Base-by-base conservation (phyloP, 2,797 vertebrate genomes). In the Centroberyx gerrardi region DNA sequence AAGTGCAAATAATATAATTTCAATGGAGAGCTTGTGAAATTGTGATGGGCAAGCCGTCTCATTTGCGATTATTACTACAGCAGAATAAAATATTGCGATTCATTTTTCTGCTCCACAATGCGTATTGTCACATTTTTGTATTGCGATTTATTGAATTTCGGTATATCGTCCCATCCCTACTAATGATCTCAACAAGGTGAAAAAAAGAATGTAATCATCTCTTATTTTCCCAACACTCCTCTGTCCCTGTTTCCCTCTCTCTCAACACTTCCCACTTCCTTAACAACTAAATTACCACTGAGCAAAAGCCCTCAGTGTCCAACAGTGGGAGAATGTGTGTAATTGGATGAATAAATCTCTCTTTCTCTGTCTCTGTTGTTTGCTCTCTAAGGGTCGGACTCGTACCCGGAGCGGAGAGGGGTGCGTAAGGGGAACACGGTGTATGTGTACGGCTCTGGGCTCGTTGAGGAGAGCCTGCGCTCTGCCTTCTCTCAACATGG, bases 341-440 rank as follows among this genome's bases (percentile, higher is more conserved):
- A 40, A 40, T 17, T 60, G 18, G 6, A 18, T 49, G 0, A 42
- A 13, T 28, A 2, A 13, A 49, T 51, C 0, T 61, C 2, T 78
- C 3, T 22, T 8, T 28, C 0, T 44, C 12, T 76, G 9, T 8
- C 48, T 29, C 3, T 8, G 2, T 44, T 56, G 2, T 71, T 70
- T 66, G 59, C 8, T 0, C 58, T 69, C 17, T 6, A 74, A 97
- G 97, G 97, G 7, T 97, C 96, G 0, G 97, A 98, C 88, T 96
- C 97, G 0, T 97, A 97, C 84, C 96, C 97, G 0, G 97, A 98
- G 72, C 93, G 95, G 5, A 92, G 96, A 49, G 92, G 95, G 2
- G 95, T 96, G 6, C 94, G 97, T 8, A 98, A 98, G 81, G 97
- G 97, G 17, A 99, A 99, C 18, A 99, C 97, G 0, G 95, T 99